phyloP scores from a whole-genome alignment of 2,113 vertebrate genomes.

The Corvus moneduloides region DNA sequence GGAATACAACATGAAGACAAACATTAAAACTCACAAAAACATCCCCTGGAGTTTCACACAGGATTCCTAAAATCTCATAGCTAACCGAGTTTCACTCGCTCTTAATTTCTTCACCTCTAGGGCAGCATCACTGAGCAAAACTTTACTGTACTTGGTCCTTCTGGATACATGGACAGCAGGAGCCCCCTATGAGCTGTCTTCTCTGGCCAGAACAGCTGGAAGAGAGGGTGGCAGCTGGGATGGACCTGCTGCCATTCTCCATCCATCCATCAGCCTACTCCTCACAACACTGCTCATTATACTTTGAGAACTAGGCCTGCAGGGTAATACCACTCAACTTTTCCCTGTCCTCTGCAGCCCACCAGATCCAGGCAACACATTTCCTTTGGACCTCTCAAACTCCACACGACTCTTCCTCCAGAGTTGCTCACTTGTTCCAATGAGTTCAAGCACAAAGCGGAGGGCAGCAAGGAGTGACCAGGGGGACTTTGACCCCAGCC shows the following conservation, averaged over 20 bases:
- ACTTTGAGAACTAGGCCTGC: background rate
- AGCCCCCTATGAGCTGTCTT: background rate
- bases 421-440: fast-evolving
- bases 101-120: background rate
- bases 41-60: background rate
- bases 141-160: background rate
- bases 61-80: background rate
- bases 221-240: background rate
- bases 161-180: background rate
- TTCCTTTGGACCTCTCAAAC: background rate
- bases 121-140: background rate
- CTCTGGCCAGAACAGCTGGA: background rate
- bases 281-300: background rate
- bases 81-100: background rate
- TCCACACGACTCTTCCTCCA: fast-evolving
- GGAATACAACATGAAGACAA: background rate
- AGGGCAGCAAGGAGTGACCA: background rate
- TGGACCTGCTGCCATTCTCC: background rate
- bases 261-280: background rate
- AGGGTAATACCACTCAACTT: background rate
- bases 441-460: background rate
- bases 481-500: background rate
- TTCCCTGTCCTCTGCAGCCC: background rate
- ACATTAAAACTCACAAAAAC: background rate
- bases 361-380: background rate